phyloP scores from a whole-genome alignment of 2,113 vertebrate genomes.

The Carettochelys insculpta region DNA sequence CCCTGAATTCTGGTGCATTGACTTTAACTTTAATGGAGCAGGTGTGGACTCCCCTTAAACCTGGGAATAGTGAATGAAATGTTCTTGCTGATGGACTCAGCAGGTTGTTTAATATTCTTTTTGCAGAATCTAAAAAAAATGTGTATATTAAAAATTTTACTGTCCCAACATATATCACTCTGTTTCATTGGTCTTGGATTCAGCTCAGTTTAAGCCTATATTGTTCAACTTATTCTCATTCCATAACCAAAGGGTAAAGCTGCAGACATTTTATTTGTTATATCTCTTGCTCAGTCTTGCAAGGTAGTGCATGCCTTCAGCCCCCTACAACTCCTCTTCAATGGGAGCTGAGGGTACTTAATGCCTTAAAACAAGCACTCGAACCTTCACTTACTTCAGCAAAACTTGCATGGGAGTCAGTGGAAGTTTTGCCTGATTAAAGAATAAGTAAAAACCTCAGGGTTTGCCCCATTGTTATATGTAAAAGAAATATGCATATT shows the following conservation, averaged over 20 bases:
- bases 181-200: neutral
- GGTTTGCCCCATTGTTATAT: neutral
- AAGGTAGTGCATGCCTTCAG: neutral
- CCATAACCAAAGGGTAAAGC: accelerated
- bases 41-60: neutral
- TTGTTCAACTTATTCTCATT: neutral
- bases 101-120: neutral
- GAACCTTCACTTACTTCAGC: neutral
- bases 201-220: neutral
- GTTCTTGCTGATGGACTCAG: neutral
- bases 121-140: neutral
- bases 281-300: neutral
- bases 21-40: neutral
- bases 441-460: neutral
- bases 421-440: neutral
- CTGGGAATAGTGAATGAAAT: neutral
- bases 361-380: neutral
- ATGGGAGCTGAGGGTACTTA: neutral
- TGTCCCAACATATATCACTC: neutral
- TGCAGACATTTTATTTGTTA: neutral
- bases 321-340: neutral
- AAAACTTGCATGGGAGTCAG: neutral
- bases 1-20: neutral
- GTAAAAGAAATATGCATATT: neutral
- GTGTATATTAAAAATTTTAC: neutral